Evolutionary conservation across 2,797 vertebrate species (phyloP).

Genomic region (Gymnopithys bicolor): DNA sequence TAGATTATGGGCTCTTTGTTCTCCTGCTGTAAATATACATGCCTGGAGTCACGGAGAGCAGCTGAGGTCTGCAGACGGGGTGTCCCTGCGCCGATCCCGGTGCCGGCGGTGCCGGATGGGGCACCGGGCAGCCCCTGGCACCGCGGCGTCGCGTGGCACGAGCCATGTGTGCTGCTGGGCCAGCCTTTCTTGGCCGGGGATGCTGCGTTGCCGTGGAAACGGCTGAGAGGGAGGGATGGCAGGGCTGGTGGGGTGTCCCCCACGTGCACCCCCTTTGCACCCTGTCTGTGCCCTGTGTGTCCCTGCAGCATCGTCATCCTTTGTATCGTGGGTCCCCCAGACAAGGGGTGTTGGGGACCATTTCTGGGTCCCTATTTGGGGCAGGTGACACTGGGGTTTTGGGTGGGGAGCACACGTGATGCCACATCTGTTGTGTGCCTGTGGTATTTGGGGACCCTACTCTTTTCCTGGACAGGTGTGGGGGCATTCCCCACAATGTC

Average conservation of each 20-base stretch:
- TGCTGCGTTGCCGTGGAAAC: background rate
- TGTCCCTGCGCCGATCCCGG: background rate
- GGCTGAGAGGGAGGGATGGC: fast-evolving
- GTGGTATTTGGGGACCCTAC: fast-evolving
- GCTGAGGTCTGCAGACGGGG: constrained; percentile 69
- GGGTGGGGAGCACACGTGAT: fast-evolving
- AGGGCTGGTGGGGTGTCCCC: background rate
- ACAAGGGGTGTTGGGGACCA: fast-evolving
- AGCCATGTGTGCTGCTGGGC: background rate
- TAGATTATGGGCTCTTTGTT: constrained; percentile 93
- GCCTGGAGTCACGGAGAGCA: constrained; percentile 86
- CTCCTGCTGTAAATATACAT: constrained; percentile 89
- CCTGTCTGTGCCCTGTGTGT: fast-evolving
- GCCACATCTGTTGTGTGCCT: fast-evolving
- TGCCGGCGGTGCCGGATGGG: background rate
- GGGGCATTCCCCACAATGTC: fast-evolving
- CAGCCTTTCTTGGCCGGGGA: background rate
- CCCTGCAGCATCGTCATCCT: fast-evolving
- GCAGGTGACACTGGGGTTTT: fast-evolving
- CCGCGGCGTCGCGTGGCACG: fast-evolving
- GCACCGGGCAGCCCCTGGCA: background rate
- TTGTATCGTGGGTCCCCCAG: fast-evolving
- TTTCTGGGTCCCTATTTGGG: background rate
- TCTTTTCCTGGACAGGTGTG: fast-evolving
- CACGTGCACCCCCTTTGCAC: fast-evolving